Evolutionary conservation across 1,140 invertebrate species (phyloP).

Genomic region (Drosophila chauvacae): DNA sequence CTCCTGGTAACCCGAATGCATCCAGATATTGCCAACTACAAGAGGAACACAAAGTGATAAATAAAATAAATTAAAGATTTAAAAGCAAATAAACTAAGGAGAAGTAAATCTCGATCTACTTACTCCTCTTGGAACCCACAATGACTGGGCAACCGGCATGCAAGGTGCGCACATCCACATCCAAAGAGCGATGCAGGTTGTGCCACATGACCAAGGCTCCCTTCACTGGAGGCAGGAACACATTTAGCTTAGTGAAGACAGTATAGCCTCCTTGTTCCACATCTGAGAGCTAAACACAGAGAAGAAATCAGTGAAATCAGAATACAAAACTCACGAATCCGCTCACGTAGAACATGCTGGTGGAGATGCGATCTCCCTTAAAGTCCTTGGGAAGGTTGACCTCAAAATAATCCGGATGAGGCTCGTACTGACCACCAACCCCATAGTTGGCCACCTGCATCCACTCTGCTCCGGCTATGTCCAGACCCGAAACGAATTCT

Average conservation of each 20-base stretch:
- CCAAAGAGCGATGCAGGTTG: slow-evolving; percentile 95
- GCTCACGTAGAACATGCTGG: slow-evolving; percentile 77
- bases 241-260: slow-evolving; percentile 94
- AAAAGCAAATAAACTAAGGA: neutral
- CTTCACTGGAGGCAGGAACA: slow-evolving; percentile 93
- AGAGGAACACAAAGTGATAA: slow-evolving; percentile 10
- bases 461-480: slow-evolving; percentile 88
- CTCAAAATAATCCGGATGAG: slow-evolving; percentile 87
- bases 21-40: slow-evolving; percentile 75
- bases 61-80: neutral
- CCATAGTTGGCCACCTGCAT: slow-evolving; percentile 89
- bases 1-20: slow-evolving; percentile 63
- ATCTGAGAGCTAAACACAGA: slow-evolving; percentile 92
- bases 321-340: slow-evolving; percentile 84
- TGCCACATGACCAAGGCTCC: slow-evolving; percentile 97
- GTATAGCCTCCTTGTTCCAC: slow-evolving; percentile 97
- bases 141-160: slow-evolving; percentile 99
- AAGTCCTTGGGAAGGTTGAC: slow-evolving; percentile 2
- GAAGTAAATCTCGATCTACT: slow-evolving; percentile 2
- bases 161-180: slow-evolving; percentile 94
- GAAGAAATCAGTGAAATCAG: neutral
- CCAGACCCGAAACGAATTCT: slow-evolving; percentile 91
- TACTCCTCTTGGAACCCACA: slow-evolving; percentile 96
- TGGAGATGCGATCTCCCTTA: slow-evolving; percentile 72
- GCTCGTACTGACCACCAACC: slow-evolving; percentile 89